Percentiles rank a stretch among this genome's conserved stretches.
phyloP scores from a whole-genome alignment of 1,140 invertebrate genomes.

The Apolygus lucorum region DNA sequence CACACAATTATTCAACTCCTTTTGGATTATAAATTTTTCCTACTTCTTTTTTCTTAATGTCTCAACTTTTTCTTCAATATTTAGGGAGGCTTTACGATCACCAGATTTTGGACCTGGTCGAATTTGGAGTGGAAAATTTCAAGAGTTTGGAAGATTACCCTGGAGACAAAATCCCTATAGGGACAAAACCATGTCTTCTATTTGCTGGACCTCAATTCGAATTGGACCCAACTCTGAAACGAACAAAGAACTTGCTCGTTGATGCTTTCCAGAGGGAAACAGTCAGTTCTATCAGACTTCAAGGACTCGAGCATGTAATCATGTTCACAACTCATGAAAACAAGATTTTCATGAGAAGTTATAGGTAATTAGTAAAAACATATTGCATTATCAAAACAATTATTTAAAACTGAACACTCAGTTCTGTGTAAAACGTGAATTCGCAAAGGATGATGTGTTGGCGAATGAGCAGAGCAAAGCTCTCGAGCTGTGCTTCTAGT shows the following conservation, averaged over 20 bases:
- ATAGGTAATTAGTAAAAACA: conserved; percentile 47
- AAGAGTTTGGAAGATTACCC: conserved; percentile 70
- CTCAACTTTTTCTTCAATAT: conserved; percentile 31
- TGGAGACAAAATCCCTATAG: conserved; percentile 64
- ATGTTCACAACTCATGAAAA: conserved; percentile 77
- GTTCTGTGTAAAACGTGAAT: too few relatives aligned
- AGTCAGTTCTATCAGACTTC: conserved; percentile 68
- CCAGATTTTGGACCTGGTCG: conserved; percentile 90
- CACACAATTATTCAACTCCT: too few relatives aligned
- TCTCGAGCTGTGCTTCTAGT: too few relatives aligned
- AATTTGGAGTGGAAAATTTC: conserved; percentile 82
- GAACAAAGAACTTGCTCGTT: conserved; percentile 79
- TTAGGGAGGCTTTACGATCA: conserved; percentile 75
- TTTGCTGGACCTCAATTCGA: conserved; percentile 93
- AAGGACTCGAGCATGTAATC: conserved; percentile 87
- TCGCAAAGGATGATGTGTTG: too few relatives aligned
- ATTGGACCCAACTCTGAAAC: conserved; percentile 62
- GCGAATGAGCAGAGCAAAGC: too few relatives aligned
- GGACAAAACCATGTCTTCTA: conserved; percentile 83
- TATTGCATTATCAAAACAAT: too few relatives aligned
- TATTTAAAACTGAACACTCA: too few relatives aligned
- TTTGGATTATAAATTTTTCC: too few relatives aligned
- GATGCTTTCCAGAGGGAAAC: conserved; percentile 88
- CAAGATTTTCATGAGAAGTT: conserved; percentile 76
- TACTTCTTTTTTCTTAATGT: too few relatives aligned